These are phyloP conservation scores for Neodiprion pinetum DNA, from an alignment of 1,140 invertebrate genomes.

Conservation along the genomic window DNA sequence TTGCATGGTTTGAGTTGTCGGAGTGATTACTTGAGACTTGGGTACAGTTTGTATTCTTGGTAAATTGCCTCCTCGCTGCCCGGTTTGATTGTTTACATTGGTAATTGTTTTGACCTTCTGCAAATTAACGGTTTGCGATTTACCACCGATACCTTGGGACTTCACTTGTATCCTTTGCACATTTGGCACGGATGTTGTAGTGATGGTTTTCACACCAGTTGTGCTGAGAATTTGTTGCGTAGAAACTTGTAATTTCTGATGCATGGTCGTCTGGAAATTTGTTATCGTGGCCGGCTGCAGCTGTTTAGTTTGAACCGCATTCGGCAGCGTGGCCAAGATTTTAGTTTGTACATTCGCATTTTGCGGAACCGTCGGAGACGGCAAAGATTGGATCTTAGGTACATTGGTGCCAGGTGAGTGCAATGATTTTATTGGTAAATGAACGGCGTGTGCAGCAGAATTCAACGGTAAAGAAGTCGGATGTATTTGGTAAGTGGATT, in stretches of 20 bases:
- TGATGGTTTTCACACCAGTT: constrained; percentile 31
- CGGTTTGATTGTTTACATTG: constrained; percentile 28
- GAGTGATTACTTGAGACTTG: constrained; percentile 33
- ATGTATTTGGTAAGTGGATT: constrained; percentile 15
- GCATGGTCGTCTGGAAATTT: constrained; percentile 8
- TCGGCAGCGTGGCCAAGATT: constrained; percentile 15
- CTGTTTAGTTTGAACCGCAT: constrained; percentile 15
- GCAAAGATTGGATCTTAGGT: constrained; percentile 14
- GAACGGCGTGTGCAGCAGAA: constrained; percentile 20
- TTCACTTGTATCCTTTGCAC: constrained; percentile 44
- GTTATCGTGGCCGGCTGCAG: constrained; percentile 17
- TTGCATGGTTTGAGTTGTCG: constrained; percentile 30
- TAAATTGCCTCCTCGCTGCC: constrained; percentile 25
- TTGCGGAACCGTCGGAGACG: constrained; percentile 13
- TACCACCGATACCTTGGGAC: constrained; percentile 26
- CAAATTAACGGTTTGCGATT: constrained; percentile 34
- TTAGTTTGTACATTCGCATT: constrained; percentile 1
- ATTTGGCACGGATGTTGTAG: constrained; percentile 33
- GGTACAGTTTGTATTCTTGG: constrained; percentile 35
- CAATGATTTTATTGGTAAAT: constrained; percentile 30
- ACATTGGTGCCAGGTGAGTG: constrained; percentile 24
- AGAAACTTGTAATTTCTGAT: constrained; percentile 20
- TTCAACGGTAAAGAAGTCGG: constrained; percentile 16
- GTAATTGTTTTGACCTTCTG: constrained; percentile 43
- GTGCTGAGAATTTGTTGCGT: constrained; percentile 30